Conservation (phyloP, 2,113 vertebrate species). For the Heterochromis multidens region DNA sequence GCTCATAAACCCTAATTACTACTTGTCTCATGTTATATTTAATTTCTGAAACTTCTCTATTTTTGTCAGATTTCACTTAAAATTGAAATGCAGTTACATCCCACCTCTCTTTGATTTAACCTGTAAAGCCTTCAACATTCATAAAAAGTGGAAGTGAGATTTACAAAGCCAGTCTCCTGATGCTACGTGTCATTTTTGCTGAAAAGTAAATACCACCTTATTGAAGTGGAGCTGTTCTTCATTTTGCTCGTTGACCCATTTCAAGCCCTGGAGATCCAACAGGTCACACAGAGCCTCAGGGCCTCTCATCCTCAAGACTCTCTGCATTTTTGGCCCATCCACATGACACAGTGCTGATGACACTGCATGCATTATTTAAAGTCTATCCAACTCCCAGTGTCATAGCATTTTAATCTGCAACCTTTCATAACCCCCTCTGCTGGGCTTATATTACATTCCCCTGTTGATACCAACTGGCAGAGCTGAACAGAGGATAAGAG, state of each 20-base stretch:
- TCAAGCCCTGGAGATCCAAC: background rate
- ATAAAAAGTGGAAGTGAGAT: background rate
- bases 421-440: slow-evolving; percentile 10
- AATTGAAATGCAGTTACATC: background rate
- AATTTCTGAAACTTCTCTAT: background rate
- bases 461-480: background rate
- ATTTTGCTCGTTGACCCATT: background rate
- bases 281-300: background rate
- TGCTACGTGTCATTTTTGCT: background rate
- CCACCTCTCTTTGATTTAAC: background rate
- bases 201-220: background rate
- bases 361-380: slow-evolving; percentile 53
- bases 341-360: slow-evolving; percentile 25
- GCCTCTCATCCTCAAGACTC: background rate
- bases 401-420: slow-evolving; percentile 29
- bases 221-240: background rate
- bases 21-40: background rate
- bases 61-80: background rate
- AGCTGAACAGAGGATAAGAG: background rate
- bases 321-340: background rate
- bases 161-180: background rate
- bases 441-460: background rate
- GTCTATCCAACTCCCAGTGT: slow-evolving; percentile 19
- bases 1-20: background rate
- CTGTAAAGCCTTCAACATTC: background rate